Percentiles rank a stretch among this genome's conserved stretches.
phyloP scores from a whole-genome alignment of 2,797 vertebrate genomes.

The Periparus ater region DNA sequence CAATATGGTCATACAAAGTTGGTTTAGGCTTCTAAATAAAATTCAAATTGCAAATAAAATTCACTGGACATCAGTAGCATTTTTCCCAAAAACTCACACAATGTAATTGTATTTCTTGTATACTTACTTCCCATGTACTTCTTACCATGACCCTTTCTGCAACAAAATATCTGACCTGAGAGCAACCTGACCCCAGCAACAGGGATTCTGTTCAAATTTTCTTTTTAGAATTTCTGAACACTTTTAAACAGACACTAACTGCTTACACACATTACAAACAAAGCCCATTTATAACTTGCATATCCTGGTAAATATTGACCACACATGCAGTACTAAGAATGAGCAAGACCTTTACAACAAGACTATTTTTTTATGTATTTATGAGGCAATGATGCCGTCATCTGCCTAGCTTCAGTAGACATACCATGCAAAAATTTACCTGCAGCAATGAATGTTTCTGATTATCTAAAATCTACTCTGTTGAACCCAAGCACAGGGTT shows the following conservation, averaged over 20 bases:
- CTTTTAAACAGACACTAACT: not conserved
- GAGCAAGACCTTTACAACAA: not conserved
- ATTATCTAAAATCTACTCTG: constrained; percentile 51
- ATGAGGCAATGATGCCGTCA: not conserved
- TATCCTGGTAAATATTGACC: not conserved
- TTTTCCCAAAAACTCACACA: not conserved
- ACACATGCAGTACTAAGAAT: not conserved
- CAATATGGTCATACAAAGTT: not conserved
- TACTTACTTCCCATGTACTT: not conserved
- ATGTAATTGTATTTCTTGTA: not conserved
- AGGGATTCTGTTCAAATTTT: not conserved
- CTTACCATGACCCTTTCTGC: not conserved
- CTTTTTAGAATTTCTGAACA: not conserved
- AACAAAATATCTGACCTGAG: not conserved
- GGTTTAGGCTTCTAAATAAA: not conserved
- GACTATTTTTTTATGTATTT: not conserved
- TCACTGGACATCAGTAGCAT: not conserved
- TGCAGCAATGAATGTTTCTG: not conserved
- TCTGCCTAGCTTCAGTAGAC: not conserved
- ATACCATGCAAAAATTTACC: not conserved
- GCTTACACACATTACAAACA: not conserved
- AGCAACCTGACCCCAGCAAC: not conserved
- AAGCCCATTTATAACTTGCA: not conserved
- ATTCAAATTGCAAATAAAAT: not conserved
- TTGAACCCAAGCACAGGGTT: constrained; percentile 1